Evolutionary conservation across 2,113 vertebrate genomes (phyloP).

Genomic region (Eidolon helvum): DNA sequence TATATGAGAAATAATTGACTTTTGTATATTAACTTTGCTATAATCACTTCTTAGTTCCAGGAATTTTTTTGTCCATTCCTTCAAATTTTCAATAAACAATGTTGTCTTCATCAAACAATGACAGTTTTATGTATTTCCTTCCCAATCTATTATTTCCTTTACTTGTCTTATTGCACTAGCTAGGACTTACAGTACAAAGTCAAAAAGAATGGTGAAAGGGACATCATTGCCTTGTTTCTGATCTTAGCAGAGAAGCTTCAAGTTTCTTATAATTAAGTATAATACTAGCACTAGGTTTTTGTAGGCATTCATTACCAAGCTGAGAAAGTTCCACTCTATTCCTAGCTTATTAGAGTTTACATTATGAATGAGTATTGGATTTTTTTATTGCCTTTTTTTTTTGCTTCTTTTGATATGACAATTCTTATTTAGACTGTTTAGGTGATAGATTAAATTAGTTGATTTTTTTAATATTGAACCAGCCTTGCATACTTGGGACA

Average conservation of each 20-base stretch:
- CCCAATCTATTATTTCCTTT: not conserved
- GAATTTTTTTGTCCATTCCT: not conserved
- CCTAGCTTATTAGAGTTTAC: too few relatives aligned
- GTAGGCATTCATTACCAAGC: too few relatives aligned
- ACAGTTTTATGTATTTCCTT: not conserved
- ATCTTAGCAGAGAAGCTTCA: not conserved
- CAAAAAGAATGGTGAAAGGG: not conserved
- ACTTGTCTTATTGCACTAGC: not conserved
- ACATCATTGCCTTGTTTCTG: not conserved
- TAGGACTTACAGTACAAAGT: not conserved
- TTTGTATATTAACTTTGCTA: not conserved
- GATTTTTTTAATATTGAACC: too few relatives aligned
- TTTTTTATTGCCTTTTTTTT: too few relatives aligned
- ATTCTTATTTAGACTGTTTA: not conserved
- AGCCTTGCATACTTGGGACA: not conserved
- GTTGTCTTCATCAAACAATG: not conserved
- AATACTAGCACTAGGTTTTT: too few relatives aligned
- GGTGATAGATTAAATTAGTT: not conserved
- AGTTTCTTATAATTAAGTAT: not conserved
- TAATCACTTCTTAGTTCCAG: not conserved
- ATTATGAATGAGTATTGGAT: too few relatives aligned
- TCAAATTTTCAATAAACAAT: not conserved
- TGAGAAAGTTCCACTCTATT: too few relatives aligned
- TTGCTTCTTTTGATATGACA: not conserved
- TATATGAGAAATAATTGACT: not conserved